These are phyloP conservation scores for Tapirus terrestris DNA, from an alignment of 2,113 vertebrate genomes.

Conservation along the genomic window DNA sequence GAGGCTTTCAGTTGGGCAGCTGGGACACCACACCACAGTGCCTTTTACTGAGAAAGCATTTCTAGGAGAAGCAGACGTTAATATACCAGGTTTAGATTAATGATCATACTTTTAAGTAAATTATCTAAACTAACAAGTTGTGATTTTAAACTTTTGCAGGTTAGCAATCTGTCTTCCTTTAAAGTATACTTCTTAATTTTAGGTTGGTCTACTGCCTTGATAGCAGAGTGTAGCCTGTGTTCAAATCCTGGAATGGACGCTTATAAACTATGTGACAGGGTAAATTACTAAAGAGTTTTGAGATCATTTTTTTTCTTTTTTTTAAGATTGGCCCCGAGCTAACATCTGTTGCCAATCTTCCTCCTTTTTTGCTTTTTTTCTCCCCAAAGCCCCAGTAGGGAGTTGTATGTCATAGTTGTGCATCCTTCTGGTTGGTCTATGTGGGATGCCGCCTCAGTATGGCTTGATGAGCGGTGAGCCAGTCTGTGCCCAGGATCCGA, in stretches of 20 bases:
- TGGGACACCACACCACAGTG: rapidly evolving
- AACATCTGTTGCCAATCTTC: too few relatives aligned
- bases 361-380: too few relatives aligned
- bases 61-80: background rate
- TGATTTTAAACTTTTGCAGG: background rate
- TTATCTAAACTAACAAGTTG: background rate
- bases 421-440: too few relatives aligned
- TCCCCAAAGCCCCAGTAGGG: too few relatives aligned
- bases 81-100: background rate
- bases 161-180: background rate
- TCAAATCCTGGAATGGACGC: background rate
- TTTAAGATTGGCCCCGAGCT: too few relatives aligned
- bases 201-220: background rate
- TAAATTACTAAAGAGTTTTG: background rate
- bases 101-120: background rate
- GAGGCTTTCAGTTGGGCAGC: background rate
- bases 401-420: too few relatives aligned
- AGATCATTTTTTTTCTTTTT: background rate
- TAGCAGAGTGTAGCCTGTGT: background rate
- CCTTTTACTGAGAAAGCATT: background rate
- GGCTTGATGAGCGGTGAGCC: too few relatives aligned
- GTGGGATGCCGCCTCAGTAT: too few relatives aligned
- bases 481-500: too few relatives aligned
- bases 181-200: background rate
- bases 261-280: background rate